These are phyloP conservation scores for Macaria liturata DNA, from an alignment of 2,888 invertebrate genomes.

Conservation along the genomic window DNA sequence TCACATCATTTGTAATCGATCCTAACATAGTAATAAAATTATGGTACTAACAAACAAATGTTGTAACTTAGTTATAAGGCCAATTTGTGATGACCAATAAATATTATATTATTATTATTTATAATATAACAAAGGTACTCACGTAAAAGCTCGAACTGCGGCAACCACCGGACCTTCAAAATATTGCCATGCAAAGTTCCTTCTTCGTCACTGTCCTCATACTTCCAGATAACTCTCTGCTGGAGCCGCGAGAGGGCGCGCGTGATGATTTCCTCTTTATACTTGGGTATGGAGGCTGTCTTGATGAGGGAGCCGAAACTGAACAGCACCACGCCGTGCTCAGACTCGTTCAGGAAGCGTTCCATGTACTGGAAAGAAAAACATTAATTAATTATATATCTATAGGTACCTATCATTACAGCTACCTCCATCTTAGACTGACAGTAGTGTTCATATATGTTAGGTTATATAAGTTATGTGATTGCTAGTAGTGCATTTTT, in stretches of 20 bases:
- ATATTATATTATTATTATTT: too few species aligned
- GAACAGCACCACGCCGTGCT: conserved; percentile 88
- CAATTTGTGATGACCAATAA: too few species aligned
- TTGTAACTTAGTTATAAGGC: too few species aligned
- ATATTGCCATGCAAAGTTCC: conserved; percentile 76
- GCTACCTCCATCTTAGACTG: too few species aligned
- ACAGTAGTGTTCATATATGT: too few species aligned
- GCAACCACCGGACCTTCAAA: conserved; percentile 86
- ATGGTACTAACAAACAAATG: too few species aligned
- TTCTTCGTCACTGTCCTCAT: conserved; percentile 82
- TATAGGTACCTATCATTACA: too few species aligned
- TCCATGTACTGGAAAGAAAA: conserved; percentile 83
- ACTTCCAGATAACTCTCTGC: conserved; percentile 91
- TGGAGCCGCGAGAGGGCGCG: conserved; percentile 85
- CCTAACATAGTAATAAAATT: too few species aligned
- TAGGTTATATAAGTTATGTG: too few species aligned
- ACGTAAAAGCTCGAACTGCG: conserved; percentile 89
- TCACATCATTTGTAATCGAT: too few species aligned
- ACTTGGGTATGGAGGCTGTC: conserved; percentile 85
- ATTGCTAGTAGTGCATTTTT: too few species aligned
- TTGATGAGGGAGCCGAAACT: conserved; percentile 91
- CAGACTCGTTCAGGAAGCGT: conserved; percentile 85
- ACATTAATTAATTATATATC: background rate
- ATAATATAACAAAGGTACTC: conserved; percentile 54
- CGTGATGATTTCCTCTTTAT: conserved; percentile 84